A percentile compares a stretch with the other conserved stretches of the same genome.
phyloP scores from a whole-genome alignment of 2,888 invertebrate genomes.

The Nemotelus nigrinus region DNA sequence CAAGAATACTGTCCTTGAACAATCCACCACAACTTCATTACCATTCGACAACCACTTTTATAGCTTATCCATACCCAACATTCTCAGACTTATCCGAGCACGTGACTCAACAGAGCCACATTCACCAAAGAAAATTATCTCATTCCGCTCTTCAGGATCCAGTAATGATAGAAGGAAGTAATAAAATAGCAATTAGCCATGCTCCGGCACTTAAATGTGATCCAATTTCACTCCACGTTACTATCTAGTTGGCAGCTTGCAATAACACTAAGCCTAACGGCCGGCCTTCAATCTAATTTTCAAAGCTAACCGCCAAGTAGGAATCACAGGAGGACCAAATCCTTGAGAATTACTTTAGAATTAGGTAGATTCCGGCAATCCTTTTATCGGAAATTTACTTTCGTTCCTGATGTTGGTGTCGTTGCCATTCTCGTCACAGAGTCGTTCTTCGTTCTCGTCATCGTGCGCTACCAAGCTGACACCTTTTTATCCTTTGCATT shows the following conservation, averaged over 20 bases:
- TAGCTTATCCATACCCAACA: too few species aligned
- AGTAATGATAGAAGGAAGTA: neutral
- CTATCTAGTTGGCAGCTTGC: neutral
- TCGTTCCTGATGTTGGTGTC: neutral
- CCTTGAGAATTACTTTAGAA: neutral
- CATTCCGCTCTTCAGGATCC: neutral
- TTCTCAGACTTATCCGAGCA: too few species aligned
- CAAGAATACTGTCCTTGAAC: too few species aligned
- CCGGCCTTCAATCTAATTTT: neutral
- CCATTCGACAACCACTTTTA: too few species aligned
- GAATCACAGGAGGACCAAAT: neutral
- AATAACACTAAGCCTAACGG: slow-evolving; percentile 7
- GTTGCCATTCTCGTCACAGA: too few species aligned
- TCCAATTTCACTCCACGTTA: neutral
- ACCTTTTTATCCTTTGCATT: slow-evolving; percentile 7
- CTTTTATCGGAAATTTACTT: slow-evolving; percentile 17
- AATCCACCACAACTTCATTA: too few species aligned
- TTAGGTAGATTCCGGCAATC: slow-evolving; percentile 14
- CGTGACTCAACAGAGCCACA: neutral
- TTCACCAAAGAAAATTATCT: neutral
- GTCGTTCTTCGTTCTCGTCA: neutral
- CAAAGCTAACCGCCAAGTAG: neutral
- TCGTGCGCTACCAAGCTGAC: neutral
- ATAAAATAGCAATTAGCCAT: slow-evolving; percentile 5
- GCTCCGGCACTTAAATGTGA: slow-evolving; percentile 3